Evolutionary conservation across 2,797 vertebrate genomes (phyloP), one percentile per base, ranked within the genome.

Genomic region (Pygocentrus nattereri): DNA sequence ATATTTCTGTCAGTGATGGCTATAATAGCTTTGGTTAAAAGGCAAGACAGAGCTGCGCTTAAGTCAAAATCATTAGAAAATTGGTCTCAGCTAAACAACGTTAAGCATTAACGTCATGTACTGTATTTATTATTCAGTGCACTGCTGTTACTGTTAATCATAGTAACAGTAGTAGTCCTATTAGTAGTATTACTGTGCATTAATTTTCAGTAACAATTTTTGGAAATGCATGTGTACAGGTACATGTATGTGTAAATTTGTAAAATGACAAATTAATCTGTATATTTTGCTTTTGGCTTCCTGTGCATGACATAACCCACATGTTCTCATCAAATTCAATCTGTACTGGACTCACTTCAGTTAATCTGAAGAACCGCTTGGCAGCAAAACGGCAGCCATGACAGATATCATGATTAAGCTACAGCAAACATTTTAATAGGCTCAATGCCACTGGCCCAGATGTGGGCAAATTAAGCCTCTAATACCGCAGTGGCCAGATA

Each of bases 401-500:
- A 80, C 74, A 78, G 84, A 83, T 81, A 85, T 70, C 34, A 44
- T 38, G 58, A 78, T 83, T 85, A 58, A 83, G 50, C 30, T 30
- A 81, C 78, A 78, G 80, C 75, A 83, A 83, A 75, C 62, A 23
- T 41, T 76, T 74, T 69, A 69, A 77, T 77, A 54, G 78, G 62
- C 62, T 54, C 70, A 77, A 23, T 73, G n/a, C 62, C 62, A 30
- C 64, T 74, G 64, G 74, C 68, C 74, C 54, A 25, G 76, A 80
- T 80, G 77, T 74, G 62, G 52, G 44, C 70, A 78, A 49, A 78
- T 73, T 81, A 85, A 80, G 70, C 70, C 70, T 80, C 72, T 70
- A 78, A 78, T 70, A 74, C 70, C 50, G 74, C 44, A 69, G 78
- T 81, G 84, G 64, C 64, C 79, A 83, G 81, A 85, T 78, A 80